Evolutionary conservation across 2,797 vertebrate species (phyloP), one percentile per base, ranked within the genome.

Genomic region (Chloroceryle amazona): DNA sequence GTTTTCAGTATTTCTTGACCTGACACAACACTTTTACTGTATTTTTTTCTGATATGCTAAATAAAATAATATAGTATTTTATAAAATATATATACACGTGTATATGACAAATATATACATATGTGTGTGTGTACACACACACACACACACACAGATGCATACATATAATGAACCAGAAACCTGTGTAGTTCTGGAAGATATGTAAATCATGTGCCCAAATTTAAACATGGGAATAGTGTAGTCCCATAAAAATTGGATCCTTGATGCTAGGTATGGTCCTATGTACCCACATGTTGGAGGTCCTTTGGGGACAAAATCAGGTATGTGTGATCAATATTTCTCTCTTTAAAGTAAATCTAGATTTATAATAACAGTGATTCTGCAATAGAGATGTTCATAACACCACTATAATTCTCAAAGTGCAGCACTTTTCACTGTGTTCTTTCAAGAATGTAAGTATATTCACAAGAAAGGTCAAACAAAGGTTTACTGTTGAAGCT

Each of bases 1-100:
- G 51, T 86, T 91, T 92, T 90, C 70, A 87, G 29, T 67, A 90
- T 90, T 84, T 18, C 44, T 91, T 94, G 66, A 90, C 60, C 21
- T 86, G 55, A 89, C 33, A 22, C 9, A 76, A 46, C 4, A 23
- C 3, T 73, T 86, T 4, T 19, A 44, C 51, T 42, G 7, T 41
- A 46, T 74, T 92, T 71, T 71, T 21, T 89, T 68, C 28, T 75
- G n/a, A 57, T 35, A 46, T 44, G 13, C 9, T 57, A 49, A 33
- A 55, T 88, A 13, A 8, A 76, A 29, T 76, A 63, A 57, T 49
- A 52, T 31, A 85, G 29, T 54, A 37, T 17, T 67, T 37, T 35
- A 47, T 82, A 46, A 25, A 31, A 26, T 41, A 41, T 15, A 31
- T 41, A 57, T 13, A 42, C 9, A 54, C 2, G 15, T 54, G 14